Evolutionary conservation across 1,140 invertebrate species (phyloP).

Genomic region (Halesus radiatus): DNA sequence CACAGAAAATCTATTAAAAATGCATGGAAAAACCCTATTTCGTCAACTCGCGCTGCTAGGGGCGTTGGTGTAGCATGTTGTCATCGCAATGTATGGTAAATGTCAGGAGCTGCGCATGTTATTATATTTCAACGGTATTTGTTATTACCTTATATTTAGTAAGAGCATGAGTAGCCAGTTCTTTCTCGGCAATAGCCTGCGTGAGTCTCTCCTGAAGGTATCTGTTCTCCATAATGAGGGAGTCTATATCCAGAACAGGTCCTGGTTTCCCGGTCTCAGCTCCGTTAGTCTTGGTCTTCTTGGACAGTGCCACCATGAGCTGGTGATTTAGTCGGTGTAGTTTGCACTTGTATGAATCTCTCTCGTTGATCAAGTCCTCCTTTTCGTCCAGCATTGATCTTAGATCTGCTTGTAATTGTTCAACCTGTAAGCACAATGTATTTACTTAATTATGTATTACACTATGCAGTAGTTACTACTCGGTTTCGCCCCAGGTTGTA

Average conservation of each 20-base stretch:
- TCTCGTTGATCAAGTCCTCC: slow-evolving; percentile 84
- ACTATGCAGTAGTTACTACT: no score
- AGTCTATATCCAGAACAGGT: slow-evolving; percentile 84
- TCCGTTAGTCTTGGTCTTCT: slow-evolving; percentile 60
- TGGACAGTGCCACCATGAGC: slow-evolving; percentile 79
- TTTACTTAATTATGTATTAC: no score
- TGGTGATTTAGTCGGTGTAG: slow-evolving; percentile 87
- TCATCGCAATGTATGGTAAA: no score
- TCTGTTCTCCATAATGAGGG: slow-evolving; percentile 86
- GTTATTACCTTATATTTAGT: slow-evolving; percentile 81
- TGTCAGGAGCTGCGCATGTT: no score
- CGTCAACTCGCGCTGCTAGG: no score
- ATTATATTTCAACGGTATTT: no score
- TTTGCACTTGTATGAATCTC: slow-evolving; percentile 89
- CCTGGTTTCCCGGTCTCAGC: slow-evolving; percentile 47
- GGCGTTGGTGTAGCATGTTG: no score
- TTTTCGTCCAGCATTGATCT: slow-evolving; percentile 87
- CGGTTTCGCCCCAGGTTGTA: no score
- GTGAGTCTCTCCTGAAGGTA: slow-evolving; percentile 86
- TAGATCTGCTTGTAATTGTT: slow-evolving; percentile 81
- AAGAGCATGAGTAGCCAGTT: slow-evolving; percentile 79
- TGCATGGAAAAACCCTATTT: no score
- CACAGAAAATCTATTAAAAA: no score
- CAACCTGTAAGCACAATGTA: slow-evolving; percentile 64
- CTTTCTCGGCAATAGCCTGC: slow-evolving; percentile 85